A percentile compares a stretch with the other conserved stretches of the same genome.
These are phyloP conservation scores for Mimas tiliae DNA, from an alignment of 2,888 invertebrate genomes.

Conservation along the genomic window DNA sequence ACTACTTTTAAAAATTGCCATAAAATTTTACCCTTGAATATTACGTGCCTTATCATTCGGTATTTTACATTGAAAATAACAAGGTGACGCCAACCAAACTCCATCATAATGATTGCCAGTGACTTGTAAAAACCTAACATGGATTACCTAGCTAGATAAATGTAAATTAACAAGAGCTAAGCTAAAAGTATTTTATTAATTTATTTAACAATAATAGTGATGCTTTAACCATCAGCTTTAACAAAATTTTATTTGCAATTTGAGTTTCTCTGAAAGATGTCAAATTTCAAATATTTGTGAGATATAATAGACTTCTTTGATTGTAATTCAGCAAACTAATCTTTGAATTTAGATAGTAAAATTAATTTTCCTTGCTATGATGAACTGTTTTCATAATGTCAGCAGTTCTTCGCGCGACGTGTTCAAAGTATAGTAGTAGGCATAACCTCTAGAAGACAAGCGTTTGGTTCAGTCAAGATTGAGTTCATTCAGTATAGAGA, in stretches of 20 bases:
- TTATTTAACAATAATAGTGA: background rate
- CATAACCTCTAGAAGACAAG: no score
- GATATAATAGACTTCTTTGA: background rate
- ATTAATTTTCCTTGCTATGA: no score
- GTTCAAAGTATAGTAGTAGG: no score
- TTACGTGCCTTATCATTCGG: slow-evolving; percentile 29
- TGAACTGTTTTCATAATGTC: no score
- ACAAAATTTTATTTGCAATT: background rate
- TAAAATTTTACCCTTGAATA: slow-evolving; percentile 22
- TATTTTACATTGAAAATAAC: slow-evolving; percentile 6
- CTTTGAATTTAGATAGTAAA: no score
- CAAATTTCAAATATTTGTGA: background rate
- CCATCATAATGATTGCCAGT: slow-evolving; percentile 29
- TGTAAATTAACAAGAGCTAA: slow-evolving; percentile 16
- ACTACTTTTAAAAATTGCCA: background rate
- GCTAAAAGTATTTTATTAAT: background rate
- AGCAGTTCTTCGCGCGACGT: no score
- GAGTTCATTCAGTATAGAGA: no score
- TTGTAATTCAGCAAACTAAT: no score
- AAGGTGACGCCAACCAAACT: slow-evolving; percentile 13
- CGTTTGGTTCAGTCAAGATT: no score
- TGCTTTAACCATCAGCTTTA: no score
- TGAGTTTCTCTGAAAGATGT: background rate
- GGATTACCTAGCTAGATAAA: background rate
- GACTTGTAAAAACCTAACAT: slow-evolving; percentile 23